Conservation (phyloP, 2,888 invertebrate genomes). For the Cephonodes hylas region DNA sequence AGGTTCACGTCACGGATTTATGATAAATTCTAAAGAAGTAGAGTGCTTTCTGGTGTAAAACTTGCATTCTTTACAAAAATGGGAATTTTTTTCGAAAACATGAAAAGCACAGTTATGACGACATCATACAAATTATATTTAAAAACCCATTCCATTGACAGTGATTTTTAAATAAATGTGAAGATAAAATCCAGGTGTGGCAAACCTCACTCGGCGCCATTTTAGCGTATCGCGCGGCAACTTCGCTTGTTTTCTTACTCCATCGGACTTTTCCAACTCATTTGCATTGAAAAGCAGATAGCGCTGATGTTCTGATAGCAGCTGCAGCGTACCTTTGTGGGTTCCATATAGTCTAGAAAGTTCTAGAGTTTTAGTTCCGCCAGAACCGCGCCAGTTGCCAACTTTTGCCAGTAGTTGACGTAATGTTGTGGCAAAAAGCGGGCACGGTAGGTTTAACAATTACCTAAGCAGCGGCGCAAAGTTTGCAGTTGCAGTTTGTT, state of each 20-base stretch:
- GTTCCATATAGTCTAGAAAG: conserved; percentile 71
- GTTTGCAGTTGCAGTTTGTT: conserved; percentile 49
- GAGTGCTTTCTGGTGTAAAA: too few relatives aligned
- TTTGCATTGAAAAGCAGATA: conserved; percentile 81
- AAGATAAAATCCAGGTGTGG: background rate
- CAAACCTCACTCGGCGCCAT: conserved; percentile 36
- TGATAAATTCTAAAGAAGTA: too few relatives aligned
- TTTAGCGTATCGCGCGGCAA: conserved; percentile 37
- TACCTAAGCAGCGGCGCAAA: conserved; percentile 73
- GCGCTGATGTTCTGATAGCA: conserved; percentile 70
- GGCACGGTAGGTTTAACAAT: conserved; percentile 78
- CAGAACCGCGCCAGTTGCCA: conserved; percentile 61
- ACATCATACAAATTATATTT: background rate
- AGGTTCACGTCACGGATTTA: too few relatives aligned
- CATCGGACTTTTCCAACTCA: conserved; percentile 77
- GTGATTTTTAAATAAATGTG: background rate
- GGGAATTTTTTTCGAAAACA: too few relatives aligned
- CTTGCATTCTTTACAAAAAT: too few relatives aligned
- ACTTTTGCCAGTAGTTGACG: conserved; percentile 70
- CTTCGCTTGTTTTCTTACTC: conserved; percentile 70
- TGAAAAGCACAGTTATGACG: too few relatives aligned
- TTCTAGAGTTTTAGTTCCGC: conserved; percentile 61
- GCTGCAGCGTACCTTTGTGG: conserved; percentile 71
- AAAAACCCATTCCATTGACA: background rate
- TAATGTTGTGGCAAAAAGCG: conserved; percentile 78